Conservation (phyloP, 2,113 vertebrate species). For the Okapia johnstoni region DNA sequence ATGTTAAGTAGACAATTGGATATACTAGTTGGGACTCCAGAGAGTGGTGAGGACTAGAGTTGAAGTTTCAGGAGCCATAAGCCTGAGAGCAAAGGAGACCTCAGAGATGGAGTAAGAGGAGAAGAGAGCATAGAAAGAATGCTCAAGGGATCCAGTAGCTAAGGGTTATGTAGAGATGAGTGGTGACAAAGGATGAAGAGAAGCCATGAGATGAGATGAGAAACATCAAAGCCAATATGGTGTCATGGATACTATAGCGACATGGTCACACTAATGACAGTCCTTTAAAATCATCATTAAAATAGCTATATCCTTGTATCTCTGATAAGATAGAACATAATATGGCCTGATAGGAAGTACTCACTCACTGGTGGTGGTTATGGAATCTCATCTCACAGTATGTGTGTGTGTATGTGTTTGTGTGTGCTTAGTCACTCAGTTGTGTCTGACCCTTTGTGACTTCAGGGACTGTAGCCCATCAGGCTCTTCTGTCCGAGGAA, state of each 20-base stretch:
- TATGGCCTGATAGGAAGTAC: neutral
- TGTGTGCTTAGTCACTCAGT: neutral
- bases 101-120: neutral
- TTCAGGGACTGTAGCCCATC: neutral
- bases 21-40: neutral
- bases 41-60: neutral
- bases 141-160: neutral
- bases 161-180: neutral
- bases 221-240: neutral
- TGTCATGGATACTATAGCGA: too few relatives aligned
- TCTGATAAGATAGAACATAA: neutral
- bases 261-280: neutral
- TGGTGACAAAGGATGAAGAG: neutral
- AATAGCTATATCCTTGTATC: neutral
- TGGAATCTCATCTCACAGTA: neutral
- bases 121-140: neutral
- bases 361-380: neutral
- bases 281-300: neutral
- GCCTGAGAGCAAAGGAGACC: neutral
- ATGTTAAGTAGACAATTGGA: neutral
- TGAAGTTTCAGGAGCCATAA: neutral
- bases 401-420: neutral
- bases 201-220: neutral
- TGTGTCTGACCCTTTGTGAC: neutral
- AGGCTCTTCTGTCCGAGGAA: neutral